Evolutionary conservation across 2,113 vertebrate species (phyloP).

Genomic region (Bos javanicus): DNA sequence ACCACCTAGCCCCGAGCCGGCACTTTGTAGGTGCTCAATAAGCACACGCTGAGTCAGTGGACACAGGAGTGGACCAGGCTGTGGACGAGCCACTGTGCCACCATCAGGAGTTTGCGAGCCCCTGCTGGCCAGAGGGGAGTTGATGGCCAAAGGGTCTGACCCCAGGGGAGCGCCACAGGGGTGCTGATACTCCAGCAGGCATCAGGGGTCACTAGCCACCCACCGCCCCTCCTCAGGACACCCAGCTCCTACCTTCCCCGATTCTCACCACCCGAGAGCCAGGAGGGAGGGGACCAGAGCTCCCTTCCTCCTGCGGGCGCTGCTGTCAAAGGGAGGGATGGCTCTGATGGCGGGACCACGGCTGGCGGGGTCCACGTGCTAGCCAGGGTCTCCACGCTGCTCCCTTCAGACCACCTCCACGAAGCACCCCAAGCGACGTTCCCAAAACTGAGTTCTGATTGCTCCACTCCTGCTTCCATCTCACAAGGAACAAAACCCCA

Average conservation of each 20-base stretch:
- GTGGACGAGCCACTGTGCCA: background rate
- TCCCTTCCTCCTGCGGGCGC: accelerated
- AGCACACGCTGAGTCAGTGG: too few relatives aligned
- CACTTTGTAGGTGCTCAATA: background rate
- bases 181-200: background rate
- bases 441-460: background rate
- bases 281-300: background rate
- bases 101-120: background rate
- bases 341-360: accelerated
- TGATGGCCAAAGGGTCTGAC: background rate
- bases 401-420: background rate
- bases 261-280: background rate
- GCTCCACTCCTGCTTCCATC: background rate
- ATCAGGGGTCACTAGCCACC: too few relatives aligned
- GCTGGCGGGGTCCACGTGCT: accelerated
- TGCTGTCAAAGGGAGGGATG: background rate
- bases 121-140: background rate
- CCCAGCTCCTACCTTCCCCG: background rate
- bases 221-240: background rate
- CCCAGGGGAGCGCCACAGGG: background rate
- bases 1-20: background rate
- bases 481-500: background rate
- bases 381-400: background rate
- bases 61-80: accelerated
- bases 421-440: too few relatives aligned